Evolutionary conservation across 2,113 vertebrate genomes (phyloP).

Genomic region (Petromus typicus): DNA sequence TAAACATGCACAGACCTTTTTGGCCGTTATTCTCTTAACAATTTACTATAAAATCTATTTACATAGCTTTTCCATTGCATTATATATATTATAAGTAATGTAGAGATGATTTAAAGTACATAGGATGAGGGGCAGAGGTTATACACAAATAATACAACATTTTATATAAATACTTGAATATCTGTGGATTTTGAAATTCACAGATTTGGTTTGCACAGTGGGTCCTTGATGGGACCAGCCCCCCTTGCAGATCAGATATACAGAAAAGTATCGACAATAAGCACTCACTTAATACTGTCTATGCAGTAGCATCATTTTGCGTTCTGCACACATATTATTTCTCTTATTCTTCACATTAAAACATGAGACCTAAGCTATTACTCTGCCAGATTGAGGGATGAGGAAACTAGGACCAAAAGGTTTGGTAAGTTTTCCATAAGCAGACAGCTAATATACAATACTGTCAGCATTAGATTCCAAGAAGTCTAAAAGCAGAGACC

Average conservation of each 20-base stretch:
- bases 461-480: not conserved
- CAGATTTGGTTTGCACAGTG: not conserved
- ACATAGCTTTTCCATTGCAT: not conserved
- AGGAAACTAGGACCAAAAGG: not conserved
- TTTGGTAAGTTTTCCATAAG: not conserved
- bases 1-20: not conserved
- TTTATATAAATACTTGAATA: not conserved
- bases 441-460: not conserved
- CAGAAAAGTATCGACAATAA: not conserved
- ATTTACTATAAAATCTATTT: not conserved
- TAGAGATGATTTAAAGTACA: not conserved
- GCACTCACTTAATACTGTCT: not conserved
- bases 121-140: not conserved
- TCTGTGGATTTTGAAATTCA: not conserved
- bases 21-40: not conserved
- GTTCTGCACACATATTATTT: not conserved
- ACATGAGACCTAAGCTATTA: not conserved
- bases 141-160: not conserved
- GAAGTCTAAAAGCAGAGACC: not conserved
- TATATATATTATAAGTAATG: not conserved
- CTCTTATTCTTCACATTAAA: not conserved
- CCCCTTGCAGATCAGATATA: not conserved
- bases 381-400: not conserved
- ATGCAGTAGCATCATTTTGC: not conserved
- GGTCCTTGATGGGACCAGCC: not conserved